A percentile compares a stretch with the other conserved stretches of the same genome.
Conservation (phyloP, 2,888 invertebrate genomes). For the Saturnia japonica region DNA sequence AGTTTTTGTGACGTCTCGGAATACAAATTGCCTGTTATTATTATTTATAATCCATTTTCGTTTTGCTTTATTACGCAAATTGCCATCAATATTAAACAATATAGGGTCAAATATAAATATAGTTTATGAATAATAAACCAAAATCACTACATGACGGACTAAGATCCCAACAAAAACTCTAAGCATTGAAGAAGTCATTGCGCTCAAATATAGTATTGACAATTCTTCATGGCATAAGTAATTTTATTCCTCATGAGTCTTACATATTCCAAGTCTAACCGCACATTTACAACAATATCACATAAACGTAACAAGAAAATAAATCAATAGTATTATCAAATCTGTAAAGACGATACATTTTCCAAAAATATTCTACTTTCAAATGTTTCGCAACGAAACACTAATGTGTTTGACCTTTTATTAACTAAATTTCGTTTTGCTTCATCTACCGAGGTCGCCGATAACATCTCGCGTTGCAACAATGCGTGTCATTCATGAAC, state of each 20-base stretch:
- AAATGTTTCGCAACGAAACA: slow-evolving; percentile 26
- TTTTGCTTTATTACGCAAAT: no score
- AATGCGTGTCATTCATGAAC: slow-evolving; percentile 2
- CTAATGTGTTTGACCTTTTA: slow-evolving; percentile 54
- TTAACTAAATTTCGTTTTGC: slow-evolving; percentile 24
- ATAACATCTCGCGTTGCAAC: slow-evolving; percentile 7
- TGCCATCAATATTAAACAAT: no score
- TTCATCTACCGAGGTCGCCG: slow-evolving; percentile 8
- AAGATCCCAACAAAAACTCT: no score
- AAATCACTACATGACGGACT: no score
- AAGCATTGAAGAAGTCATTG: no score
- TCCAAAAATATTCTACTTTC: slow-evolving; percentile 28
- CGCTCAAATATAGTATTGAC: no score
- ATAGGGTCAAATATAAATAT: no score
- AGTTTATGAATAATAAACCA: no score
- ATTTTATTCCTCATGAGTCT: neutral
- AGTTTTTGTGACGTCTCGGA: no score
- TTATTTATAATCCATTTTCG: no score
- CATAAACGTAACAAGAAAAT: neutral
- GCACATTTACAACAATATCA: neutral
- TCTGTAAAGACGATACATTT: neutral
- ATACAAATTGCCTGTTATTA: no score
- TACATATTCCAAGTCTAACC: neutral
- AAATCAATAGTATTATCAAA: neutral
- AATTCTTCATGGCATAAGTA: neutral